Evolutionary conservation across 2,797 vertebrate genomes (phyloP), one percentile per base, ranked within the genome.

Genomic region (Chaenodraco wilsoni): DNA sequence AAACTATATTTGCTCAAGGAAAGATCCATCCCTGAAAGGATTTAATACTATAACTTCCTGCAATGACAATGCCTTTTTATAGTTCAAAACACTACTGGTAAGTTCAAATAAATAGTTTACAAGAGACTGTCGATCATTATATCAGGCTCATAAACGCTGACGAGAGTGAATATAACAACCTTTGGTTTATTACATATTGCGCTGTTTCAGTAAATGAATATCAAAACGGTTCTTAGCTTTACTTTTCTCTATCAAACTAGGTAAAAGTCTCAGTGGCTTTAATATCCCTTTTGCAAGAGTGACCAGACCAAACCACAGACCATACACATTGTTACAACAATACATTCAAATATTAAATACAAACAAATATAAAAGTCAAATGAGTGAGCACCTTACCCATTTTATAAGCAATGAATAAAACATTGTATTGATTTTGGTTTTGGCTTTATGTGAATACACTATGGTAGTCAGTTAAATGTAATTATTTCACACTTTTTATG

Each of bases 121-220:
- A 44, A 17, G 19, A 46, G 16, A 50, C 13, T 41, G 45, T 7
- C 41, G 3, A 46, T 56, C 16, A n/a, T 44, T 10, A 21, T 54
- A 17, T 15, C 45, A 10, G 51, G 15, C 0, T 23, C 31, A 62
- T 51, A 44, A 61, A 55, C 37, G 27, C 14, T 59, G 41, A 61
- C 16, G 1, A 3, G 6, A n/a, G n/a, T 40, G 6, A 72, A 64
- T 49, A 33, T 13, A 21, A n/a, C 2, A 5, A 58, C 19, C 46
- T 75, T 66, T 66, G 52, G 33, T 31, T 70, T 27, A 43, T 64
- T 8, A 40, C 3, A 9, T 44, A 23, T 44, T 6, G 23, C 33
- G 40, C 12, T 4, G 3, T 5, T 58, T 52, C 31, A 69, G 0
- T 64, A 33, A 50, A 56, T 50, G 33, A 16, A 37, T 19, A 23